Base-by-base conservation (phyloP, 2,113 vertebrate genomes). In the Indicator indicator region DNA sequence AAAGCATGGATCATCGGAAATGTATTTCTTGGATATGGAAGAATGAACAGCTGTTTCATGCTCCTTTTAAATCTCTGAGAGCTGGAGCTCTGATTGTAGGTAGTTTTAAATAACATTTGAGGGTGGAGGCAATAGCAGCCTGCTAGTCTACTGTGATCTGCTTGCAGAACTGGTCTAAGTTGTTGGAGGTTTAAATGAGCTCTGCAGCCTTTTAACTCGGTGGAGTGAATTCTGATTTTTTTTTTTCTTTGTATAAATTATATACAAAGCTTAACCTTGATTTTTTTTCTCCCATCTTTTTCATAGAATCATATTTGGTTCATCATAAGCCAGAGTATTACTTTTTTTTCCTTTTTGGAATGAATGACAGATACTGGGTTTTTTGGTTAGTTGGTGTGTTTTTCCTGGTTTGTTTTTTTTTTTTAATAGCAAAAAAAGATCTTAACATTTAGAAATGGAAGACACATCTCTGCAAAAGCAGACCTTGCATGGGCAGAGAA, bases 31-130 rank as follows among this genome's bases (percentile, higher is more conserved):
- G 87, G 91, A 94, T 95, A 95, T 63, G 71, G 78, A 88, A 91
- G 90, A 91, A 94, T 89, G 90, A 96, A 65, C 94, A 92, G 75
- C 33, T 96, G 89, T 73, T 96, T 95, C 80, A 75, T 84, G 78
- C 75, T 73, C 58, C 44, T 86, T 92, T 90, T 78, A 94, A 94
- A 92, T 90, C 88, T 83, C 77, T 72, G 38, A 70, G 78, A 87
- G 44, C 8, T 91, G 79, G 64, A 93, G 48, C 78, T 91, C 55
- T 60, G 72, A 84, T 94, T 1, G 0, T 42, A 80, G 89, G 78
- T 87, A 92, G 82, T 82, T 94, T 97, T 95, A 97, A 96, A 94
- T 95, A 94, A 87, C 78, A 67, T 79, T 95, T 94, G 56, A 78
- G 42, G 89, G 73, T 91, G 89, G 88, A 96, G 72, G 46, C 91